A percentile compares a stretch with the other conserved stretches of the same genome.
These are phyloP conservation scores for Lophotriccus pileatus DNA, from an alignment of 2,797 vertebrate genomes.

Conservation along the genomic window DNA sequence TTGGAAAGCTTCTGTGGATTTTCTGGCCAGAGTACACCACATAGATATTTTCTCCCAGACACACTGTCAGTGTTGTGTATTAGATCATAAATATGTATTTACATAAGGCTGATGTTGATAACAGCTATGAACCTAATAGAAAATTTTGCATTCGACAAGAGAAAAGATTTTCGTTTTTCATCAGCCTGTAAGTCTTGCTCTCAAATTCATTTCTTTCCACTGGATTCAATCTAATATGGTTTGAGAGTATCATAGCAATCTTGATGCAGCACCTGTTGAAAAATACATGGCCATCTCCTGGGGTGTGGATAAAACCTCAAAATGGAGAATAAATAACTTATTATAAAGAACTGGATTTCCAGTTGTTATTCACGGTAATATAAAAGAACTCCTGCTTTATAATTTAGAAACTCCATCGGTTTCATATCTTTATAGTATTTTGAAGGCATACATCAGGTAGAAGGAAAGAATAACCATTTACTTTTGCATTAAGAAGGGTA, in stretches of 20 bases:
- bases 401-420: slow-evolving; percentile 67
- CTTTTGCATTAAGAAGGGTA: slow-evolving; percentile 60
- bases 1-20: slow-evolving; percentile 22
- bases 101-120: slow-evolving; percentile 36
- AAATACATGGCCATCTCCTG: slow-evolving; percentile 68
- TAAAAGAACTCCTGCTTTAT: slow-evolving; percentile 62
- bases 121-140: slow-evolving; percentile 57
- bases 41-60: not conserved
- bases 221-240: slow-evolving; percentile 61
- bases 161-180: slow-evolving; percentile 66
- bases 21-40: not conserved
- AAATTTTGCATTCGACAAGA: slow-evolving; percentile 69
- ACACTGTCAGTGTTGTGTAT: not conserved
- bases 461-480: slow-evolving; percentile 65
- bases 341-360: slow-evolving; percentile 68
- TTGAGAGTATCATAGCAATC: slow-evolving; percentile 42
- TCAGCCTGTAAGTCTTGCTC: slow-evolving; percentile 58
- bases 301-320: slow-evolving; percentile 74
- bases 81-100: slow-evolving; percentile 71
- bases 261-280: slow-evolving; percentile 40
- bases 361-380: slow-evolving; percentile 60
- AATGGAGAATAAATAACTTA: slow-evolving; percentile 76
- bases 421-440: slow-evolving; percentile 65
- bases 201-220: slow-evolving; percentile 53
- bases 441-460: slow-evolving; percentile 54